Conservation (phyloP, 2,797 vertebrate species). For the Sebastiscus albofasciatus region DNA sequence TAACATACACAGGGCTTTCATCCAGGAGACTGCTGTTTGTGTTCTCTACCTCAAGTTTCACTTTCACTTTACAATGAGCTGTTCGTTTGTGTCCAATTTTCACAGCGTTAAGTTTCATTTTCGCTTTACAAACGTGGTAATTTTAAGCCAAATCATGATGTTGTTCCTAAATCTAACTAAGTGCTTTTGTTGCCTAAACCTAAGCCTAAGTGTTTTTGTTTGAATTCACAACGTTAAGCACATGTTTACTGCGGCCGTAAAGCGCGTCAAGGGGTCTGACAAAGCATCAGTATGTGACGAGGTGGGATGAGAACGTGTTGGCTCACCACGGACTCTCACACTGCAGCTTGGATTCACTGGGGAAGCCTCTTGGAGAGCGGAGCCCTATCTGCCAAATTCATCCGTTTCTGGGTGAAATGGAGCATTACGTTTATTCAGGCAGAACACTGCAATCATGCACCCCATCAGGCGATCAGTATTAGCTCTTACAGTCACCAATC, state of each 20-base stretch:
- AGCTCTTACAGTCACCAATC: slow-evolving; percentile 36
- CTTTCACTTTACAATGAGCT: neutral
- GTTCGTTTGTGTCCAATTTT: neutral
- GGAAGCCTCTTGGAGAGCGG: slow-evolving; percentile 1
- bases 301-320: neutral
- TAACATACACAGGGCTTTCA: too few species aligned
- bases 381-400: slow-evolving; percentile 31
- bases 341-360: slow-evolving; percentile 2
- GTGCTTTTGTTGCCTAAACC: too few species aligned
- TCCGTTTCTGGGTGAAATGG: slow-evolving; percentile 50
- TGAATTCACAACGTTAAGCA: neutral
- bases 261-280: neutral
- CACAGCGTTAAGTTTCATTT: neutral
- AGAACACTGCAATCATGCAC: slow-evolving; percentile 51
- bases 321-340: neutral
- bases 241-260: neutral
- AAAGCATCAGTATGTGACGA: neutral
- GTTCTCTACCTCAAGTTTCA: rapidly evolving
- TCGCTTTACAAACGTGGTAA: neutral
- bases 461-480: slow-evolving; percentile 42
- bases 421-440: slow-evolving; percentile 47
- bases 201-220: neutral
- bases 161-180: too few species aligned
- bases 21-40: too few species aligned
- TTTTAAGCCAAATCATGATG: too few species aligned